Evolutionary conservation across 2,113 vertebrate genomes (phyloP), one percentile per base, ranked within the genome.

Genomic region (Trichechus manatus): DNA sequence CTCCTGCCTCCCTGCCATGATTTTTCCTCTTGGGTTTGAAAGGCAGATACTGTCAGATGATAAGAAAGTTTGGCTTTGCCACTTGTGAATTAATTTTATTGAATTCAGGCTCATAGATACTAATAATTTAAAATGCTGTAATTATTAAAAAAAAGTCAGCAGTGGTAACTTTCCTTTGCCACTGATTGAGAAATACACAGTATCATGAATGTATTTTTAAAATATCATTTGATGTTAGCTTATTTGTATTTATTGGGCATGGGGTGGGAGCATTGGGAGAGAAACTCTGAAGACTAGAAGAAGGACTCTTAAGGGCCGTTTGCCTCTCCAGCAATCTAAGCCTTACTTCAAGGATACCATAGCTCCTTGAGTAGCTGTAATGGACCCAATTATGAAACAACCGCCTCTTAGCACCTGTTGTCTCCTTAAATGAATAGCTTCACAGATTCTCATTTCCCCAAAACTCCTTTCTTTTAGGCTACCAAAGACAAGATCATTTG

Each of bases 401-500:
- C 8, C 27, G 14, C 53, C 85, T 64, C 3, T 77, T 88, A 47
- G 90, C 70, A 50, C 17, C 7, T 82, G 0, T 31, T 56, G 53
- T 92, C 42, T 86, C 36, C 29, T 47, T 70, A 1, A 29, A 9
- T 74, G 25, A 93, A 68, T n/a, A 75, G 36, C 61, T 75, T 91
- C 47, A 44, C 25, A 77, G 39, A 66, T 61, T 93, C 44, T 97
- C 47, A 89, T 93, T 95, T 89, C 53, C 36, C 29, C 47, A 50
- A 56, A 68, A 66, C 77, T 85, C 42, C 75, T 47, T 95, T 70
- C 89, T 70, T 90, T 6, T 81, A 99, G 99, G 98, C 98, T 99
- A 97, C 99, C 99, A 87, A 99, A 99, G 98, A 99, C 99, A 0
- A 99, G 99, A 88, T 99, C 99, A 3, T 99, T 99, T 20, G 99